These are phyloP conservation scores for Cyaniris semiargus DNA, from an alignment of 2,888 invertebrate genomes.

Conservation along the genomic window DNA sequence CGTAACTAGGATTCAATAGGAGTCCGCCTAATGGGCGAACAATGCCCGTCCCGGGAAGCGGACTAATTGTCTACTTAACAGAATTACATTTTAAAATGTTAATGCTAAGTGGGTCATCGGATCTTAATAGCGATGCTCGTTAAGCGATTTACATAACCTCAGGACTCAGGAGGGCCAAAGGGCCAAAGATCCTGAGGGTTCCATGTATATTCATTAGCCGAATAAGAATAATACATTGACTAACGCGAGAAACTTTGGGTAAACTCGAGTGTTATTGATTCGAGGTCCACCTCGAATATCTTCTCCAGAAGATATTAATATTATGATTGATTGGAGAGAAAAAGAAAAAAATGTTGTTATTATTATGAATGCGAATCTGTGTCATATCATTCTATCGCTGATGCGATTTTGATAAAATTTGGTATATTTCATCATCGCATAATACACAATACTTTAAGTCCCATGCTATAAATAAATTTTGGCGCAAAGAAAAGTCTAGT, in stretches of 20 bases:
- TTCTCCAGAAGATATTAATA: no score
- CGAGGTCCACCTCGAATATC: no score
- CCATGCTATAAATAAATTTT: no score
- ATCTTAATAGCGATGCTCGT: slow-evolving; percentile 60
- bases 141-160: slow-evolving; percentile 72
- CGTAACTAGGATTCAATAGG: slow-evolving; percentile 22
- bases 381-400: no score
- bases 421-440: no score
- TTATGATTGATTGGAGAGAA: not conserved
- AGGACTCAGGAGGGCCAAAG: slow-evolving; percentile 35
- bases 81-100: slow-evolving; percentile 72
- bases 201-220: not conserved
- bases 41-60: slow-evolving; percentile 53
- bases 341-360: not conserved
- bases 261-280: not conserved
- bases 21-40: slow-evolving; percentile 12
- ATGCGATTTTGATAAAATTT: no score
- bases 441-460: no score
- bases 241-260: not conserved
- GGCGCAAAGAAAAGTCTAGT: no score
- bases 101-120: slow-evolving; percentile 69
- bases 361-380: no score
- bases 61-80: slow-evolving; percentile 71
- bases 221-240: not conserved
- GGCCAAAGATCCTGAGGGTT: not conserved